These are phyloP conservation scores for Urechis unicinctus DNA, from an alignment of 2,888 invertebrate genomes.

Conservation along the genomic window DNA sequence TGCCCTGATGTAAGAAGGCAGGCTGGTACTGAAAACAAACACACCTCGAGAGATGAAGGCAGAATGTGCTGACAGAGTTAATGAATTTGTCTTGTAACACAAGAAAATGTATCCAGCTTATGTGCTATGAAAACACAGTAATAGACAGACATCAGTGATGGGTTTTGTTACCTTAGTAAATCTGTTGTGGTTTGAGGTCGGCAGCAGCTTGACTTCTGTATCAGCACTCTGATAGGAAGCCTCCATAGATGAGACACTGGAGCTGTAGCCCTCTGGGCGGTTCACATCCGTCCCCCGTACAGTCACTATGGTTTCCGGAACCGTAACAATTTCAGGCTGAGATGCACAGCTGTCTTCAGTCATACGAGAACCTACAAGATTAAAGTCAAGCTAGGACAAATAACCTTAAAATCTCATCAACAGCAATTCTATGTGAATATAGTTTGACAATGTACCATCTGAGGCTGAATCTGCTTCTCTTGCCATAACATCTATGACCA, in stretches of 20 bases:
- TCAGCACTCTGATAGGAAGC: not conserved
- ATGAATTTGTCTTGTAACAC: too few relatives aligned
- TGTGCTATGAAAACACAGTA: too few relatives aligned
- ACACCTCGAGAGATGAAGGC: not conserved
- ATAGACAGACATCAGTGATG: too few relatives aligned
- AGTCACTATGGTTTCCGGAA: slow-evolving; percentile 32
- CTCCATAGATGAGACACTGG: not conserved
- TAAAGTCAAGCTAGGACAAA: not conserved
- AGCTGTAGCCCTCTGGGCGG: not conserved
- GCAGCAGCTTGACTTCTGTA: not conserved
- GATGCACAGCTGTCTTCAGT: too few relatives aligned
- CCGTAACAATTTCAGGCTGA: slow-evolving; percentile 34
- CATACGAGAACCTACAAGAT: not conserved
- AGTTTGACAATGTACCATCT: not conserved
- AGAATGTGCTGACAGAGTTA: too few relatives aligned
- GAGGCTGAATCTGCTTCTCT: not conserved
- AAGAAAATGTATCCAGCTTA: too few relatives aligned
- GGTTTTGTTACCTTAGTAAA: too few relatives aligned
- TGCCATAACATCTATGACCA: not conserved
- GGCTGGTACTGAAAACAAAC: slow-evolving; percentile 1
- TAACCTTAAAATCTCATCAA: not conserved
- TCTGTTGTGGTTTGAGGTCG: too few relatives aligned
- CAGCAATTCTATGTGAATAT: too few relatives aligned
- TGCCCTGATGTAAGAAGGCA: not conserved
- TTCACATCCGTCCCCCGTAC: slow-evolving; percentile 12